Base-by-base conservation (phyloP, 2,113 vertebrate genomes). In the Pycnonotus jocosus region DNA sequence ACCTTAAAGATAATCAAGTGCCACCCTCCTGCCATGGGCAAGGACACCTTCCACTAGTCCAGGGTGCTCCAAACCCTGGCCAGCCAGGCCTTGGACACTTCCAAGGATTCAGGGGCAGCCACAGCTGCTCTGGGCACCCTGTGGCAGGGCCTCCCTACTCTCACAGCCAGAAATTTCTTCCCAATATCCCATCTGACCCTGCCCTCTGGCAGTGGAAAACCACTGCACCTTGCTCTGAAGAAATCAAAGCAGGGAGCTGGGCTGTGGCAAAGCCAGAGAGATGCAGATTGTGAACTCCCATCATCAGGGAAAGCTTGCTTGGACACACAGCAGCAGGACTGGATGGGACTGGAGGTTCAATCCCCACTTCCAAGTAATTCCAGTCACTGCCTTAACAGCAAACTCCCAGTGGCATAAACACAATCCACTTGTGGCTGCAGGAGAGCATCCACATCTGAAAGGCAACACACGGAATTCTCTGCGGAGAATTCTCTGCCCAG, bases 251-350 rank as follows among this genome's bases (percentile, higher is more conserved):
- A 8, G 31, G 57, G 72, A 60, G 47, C 27, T 25, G 45, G 27
- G 70, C 48, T 20, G 40, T 5, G 2, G 33, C 1, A 0, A 47
- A 58, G 69, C 30, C 60, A n/a, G 1, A 71, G 61, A 54, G 71
- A 66, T 20, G 3, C 3, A 50, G 19, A 24, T 28, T 19, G n/a
- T 31, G 31, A 28, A 37, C 65, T 64, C 31, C 77, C n/a, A 21
- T 4, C 45, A 9, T 1, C 1, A 2, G 31, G 81, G n/a, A 51
- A 48, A 45, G 45, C 38, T 66, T 0, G 0, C 30, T 50, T 4
- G 2, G 35, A 30, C 7, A 1, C 47, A 45, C 64, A 79, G 45
- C 47, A 71, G 35, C 25, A 27, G 24, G 19, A 48, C 0, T 33
- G 38, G 22, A 38, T 24, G 33, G 47, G 16, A 61, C 15, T n/a